Evolutionary conservation across 2,113 vertebrate genomes (phyloP).

Genomic region (Gadus chalcogrammus): DNA sequence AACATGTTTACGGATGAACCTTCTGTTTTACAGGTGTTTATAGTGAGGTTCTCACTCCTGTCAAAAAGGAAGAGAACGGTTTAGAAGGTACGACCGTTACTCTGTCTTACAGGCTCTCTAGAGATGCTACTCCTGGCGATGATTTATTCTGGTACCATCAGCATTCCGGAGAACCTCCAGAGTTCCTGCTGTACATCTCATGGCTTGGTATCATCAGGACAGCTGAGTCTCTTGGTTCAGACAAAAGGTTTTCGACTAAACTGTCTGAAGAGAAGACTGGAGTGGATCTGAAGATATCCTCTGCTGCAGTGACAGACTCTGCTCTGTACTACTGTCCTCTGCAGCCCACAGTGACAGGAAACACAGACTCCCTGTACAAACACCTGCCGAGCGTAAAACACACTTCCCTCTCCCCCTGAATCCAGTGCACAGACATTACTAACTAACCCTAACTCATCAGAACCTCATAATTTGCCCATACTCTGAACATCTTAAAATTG

Average conservation of each 20-base stretch:
- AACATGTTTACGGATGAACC: too few species aligned
- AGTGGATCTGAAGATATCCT: conserved; percentile 22
- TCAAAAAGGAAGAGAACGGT: conserved; percentile 4
- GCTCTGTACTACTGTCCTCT: conserved; percentile 40
- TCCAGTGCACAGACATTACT: too few species aligned
- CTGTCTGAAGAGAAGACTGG: neutral
- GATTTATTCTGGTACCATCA: too few species aligned
- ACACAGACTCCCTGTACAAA: conserved; percentile 2
- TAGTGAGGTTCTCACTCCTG: neutral
- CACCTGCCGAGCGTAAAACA: neutral
- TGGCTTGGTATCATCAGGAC: too few species aligned
- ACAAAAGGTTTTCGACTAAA: too few species aligned
- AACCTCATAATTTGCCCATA: neutral
- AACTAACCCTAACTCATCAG: too few species aligned
- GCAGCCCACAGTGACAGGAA: conserved; percentile 30
- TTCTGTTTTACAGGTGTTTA: too few species aligned
- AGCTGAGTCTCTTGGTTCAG: too few species aligned
- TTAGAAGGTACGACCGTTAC: neutral
- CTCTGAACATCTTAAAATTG: too few species aligned
- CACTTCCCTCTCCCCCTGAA: too few species aligned
- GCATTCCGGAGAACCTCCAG: too few species aligned
- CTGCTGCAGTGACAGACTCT: conserved; percentile 26
- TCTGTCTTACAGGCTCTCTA: too few species aligned
- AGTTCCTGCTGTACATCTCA: neutral
- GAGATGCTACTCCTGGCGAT: neutral